Evolutionary conservation across 2,888 invertebrate genomes (phyloP).

Genomic region (Candidula unifasciata): DNA sequence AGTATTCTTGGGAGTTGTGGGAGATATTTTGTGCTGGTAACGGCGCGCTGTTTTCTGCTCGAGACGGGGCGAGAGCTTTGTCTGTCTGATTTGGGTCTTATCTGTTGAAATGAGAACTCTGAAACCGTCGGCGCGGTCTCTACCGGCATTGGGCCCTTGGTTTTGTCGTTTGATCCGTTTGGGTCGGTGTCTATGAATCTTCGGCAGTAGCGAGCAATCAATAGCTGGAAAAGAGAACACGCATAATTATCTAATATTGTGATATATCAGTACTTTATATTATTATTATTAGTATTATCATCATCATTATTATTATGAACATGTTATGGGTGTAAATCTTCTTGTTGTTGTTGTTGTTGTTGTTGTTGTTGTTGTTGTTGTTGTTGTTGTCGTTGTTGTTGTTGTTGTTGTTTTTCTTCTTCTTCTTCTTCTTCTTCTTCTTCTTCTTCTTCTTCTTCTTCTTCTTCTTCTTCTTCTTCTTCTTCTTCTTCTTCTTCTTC

Average conservation of each 20-base stretch:
- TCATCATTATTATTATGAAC: too few species aligned
- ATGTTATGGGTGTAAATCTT: too few species aligned
- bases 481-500: constrained; percentile 9
- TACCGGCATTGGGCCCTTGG: constrained; percentile 45
- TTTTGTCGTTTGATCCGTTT: not conserved
- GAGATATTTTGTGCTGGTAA: constrained; percentile 30
- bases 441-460: not conserved
- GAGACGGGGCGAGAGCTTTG: not conserved
- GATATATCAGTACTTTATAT: too few species aligned
- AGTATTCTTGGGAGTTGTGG: not conserved
- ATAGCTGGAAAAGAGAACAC: constrained; percentile 36
- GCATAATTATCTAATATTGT: too few species aligned
- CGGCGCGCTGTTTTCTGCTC: not conserved
- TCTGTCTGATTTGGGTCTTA: not conserved
- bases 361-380: not conserved
- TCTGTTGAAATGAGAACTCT: not conserved
- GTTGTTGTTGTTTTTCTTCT: not conserved
- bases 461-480: constrained; percentile 3
- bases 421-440: not conserved
- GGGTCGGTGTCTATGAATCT: constrained; percentile 52
- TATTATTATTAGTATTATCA: too few species aligned
- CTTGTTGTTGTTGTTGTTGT: too few species aligned
- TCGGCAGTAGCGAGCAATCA: constrained; percentile 55
- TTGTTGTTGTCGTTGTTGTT: not conserved
- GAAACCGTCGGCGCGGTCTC: constrained; percentile 15